These are phyloP conservation scores for Teleopsis dalmanni DNA, from an alignment of 1,140 invertebrate genomes.

Conservation along the genomic window DNA sequence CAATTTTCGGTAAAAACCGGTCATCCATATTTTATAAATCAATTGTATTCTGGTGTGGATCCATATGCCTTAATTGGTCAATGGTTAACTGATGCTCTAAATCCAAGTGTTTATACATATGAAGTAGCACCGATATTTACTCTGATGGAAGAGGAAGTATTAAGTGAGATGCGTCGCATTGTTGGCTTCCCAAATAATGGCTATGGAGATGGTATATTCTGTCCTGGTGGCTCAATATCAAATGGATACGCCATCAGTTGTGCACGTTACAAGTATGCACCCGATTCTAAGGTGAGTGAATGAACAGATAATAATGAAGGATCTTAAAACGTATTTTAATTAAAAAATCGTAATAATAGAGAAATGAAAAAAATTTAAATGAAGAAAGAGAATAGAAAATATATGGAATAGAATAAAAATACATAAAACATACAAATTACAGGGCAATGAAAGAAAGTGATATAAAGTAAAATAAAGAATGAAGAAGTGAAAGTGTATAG, in stretches of 20 bases:
- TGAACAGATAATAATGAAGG: too few relatives aligned
- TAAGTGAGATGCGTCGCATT: slow-evolving; percentile 73
- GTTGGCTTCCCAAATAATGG: slow-evolving; percentile 72
- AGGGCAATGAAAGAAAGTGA: too few relatives aligned
- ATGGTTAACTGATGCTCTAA: slow-evolving; percentile 77
- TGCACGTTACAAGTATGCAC: slow-evolving; percentile 69
- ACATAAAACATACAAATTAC: too few relatives aligned
- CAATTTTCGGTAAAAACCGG: slow-evolving; percentile 79
- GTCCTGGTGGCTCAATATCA: slow-evolving; percentile 89
- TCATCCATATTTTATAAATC: slow-evolving; percentile 81
- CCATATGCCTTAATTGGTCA: slow-evolving; percentile 77
- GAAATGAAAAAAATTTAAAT: too few relatives aligned
- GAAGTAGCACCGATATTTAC: slow-evolving; percentile 87
- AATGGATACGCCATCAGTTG: slow-evolving; percentile 92
- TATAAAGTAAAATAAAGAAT: too few relatives aligned
- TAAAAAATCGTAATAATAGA: too few relatives aligned
- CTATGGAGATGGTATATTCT: slow-evolving; percentile 79
- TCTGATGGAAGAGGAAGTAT: slow-evolving; percentile 74
- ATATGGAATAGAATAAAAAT: too few relatives aligned
- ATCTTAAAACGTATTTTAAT: too few relatives aligned
- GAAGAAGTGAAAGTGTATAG: too few relatives aligned
- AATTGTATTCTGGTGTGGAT: slow-evolving; percentile 77
- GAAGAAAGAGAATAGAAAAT: too few relatives aligned
- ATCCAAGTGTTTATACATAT: slow-evolving; percentile 83
- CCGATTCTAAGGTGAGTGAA: slow-evolving; percentile 64